phyloP scores from a whole-genome alignment of 2,888 invertebrate species.

The Aromia moschata region DNA sequence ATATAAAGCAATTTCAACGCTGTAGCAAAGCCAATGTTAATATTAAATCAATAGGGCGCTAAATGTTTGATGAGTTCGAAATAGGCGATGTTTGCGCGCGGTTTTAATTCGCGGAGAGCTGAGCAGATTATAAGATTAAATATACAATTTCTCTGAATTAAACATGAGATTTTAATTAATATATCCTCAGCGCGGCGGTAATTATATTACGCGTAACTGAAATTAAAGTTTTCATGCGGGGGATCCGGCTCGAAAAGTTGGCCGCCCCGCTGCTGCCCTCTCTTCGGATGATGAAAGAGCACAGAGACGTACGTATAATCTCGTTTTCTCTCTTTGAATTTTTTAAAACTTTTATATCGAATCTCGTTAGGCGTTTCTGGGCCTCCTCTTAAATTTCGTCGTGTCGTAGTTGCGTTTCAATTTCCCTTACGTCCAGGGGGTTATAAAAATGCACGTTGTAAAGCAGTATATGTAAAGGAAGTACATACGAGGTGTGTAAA shows the following conservation, averaged over 20 bases:
- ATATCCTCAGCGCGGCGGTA: conserved; percentile 59
- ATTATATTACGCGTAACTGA: conserved; percentile 58
- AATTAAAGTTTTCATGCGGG: conserved; percentile 57
- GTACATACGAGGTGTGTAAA: too few relatives aligned
- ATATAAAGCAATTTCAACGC: conserved; percentile 23
- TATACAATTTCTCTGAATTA: conserved; percentile 63
- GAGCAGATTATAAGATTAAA: conserved; percentile 63
- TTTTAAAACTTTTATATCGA: conserved; percentile 26
- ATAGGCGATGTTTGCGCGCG: conserved; percentile 60
- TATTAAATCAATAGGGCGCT: conserved; percentile 55
- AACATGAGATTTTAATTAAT: conserved; percentile 64
- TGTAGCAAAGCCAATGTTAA: conserved; percentile 45
- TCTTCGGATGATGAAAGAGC: conserved; percentile 35
- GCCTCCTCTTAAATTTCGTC: conserved; percentile 8
- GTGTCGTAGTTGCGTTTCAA: background rate
- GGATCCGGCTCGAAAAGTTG: conserved; percentile 33
- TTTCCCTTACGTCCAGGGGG: too few relatives aligned
- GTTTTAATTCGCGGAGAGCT: conserved; percentile 62
- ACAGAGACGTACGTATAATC: conserved; percentile 32
- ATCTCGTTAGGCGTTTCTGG: conserved; percentile 16
- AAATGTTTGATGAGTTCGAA: conserved; percentile 58
- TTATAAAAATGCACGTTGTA: too few relatives aligned
- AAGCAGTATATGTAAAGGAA: too few relatives aligned
- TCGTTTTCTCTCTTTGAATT: conserved; percentile 32
- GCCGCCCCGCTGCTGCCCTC: conserved; percentile 24